Percentiles rank a stretch among this genome's conserved stretches.
Conservation (phyloP, 2,888 invertebrate species). For the Nymphalis urticae region DNA sequence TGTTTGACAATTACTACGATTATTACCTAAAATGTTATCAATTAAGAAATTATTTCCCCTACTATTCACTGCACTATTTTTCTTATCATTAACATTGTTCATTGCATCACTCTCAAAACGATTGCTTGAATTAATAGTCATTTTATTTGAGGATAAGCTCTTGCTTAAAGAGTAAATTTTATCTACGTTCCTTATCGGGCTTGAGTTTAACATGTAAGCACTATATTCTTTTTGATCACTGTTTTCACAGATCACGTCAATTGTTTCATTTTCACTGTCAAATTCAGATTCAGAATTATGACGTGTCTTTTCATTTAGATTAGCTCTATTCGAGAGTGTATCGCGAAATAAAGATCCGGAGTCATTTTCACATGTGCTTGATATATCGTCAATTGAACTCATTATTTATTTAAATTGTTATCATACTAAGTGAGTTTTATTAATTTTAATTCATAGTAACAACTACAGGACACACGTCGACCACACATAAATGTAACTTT, state of each 20-base stretch:
- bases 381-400: conserved; percentile 66
- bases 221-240: conserved; percentile 51
- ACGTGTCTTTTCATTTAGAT: conserved; percentile 49
- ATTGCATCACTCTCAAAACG: conserved; percentile 35
- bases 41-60: conserved; percentile 81
- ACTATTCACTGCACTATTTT: conserved; percentile 49
- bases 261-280: conserved; percentile 76
- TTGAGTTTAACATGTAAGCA: conserved; percentile 45
- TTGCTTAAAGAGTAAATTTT: conserved; percentile 57
- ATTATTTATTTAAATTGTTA: conserved; percentile 44
- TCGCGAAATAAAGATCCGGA: conserved; percentile 44
- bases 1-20: conserved; percentile 51
- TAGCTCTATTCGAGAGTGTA: conserved; percentile 37
- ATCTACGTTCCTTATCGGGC: conserved; percentile 49
- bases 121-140: conserved; percentile 48
- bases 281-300: conserved; percentile 64
- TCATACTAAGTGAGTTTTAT: conserved; percentile 13
- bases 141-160: conserved; percentile 52
- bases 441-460: conserved; percentile 17
- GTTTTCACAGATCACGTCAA: conserved; percentile 75
- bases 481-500: conserved; percentile 13
- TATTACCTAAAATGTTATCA: conserved; percentile 79
- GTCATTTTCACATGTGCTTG: conserved; percentile 73
- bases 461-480: conserved; percentile 16
- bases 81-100: conserved; percentile 49